Evolutionary conservation across 2,797 vertebrate genomes (phyloP).

Genomic region (Sternotherus odoratus): DNA sequence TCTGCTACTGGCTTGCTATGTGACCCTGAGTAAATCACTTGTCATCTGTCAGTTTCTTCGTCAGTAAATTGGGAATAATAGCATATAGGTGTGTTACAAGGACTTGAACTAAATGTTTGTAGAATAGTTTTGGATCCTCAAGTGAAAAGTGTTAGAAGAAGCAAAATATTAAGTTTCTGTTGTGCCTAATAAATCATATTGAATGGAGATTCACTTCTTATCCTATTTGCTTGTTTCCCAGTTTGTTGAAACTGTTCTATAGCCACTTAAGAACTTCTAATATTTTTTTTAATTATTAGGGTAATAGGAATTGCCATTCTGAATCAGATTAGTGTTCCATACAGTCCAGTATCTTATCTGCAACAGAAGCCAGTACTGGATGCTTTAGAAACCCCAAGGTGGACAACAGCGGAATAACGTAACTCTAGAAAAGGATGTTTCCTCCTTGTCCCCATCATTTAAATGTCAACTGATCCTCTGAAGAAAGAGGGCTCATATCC

Average conservation of each 20-base stretch:
- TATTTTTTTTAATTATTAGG: background rate
- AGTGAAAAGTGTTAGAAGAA: constrained; percentile 41
- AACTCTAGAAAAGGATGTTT: background rate
- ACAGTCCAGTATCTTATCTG: background rate
- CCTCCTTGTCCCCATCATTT: background rate
- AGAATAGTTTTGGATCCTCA: constrained; percentile 52
- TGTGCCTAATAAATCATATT: constrained; percentile 44
- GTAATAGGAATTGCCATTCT: background rate
- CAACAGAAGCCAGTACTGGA: background rate
- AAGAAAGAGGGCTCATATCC: background rate
- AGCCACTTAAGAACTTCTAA: constrained; percentile 7
- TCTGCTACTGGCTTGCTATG: rapidly evolving
- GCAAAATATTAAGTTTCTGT: constrained; percentile 62
- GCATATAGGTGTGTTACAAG: constrained; percentile 34
- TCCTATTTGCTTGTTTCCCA: constrained; percentile 35
- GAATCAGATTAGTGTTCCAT: rapidly evolving
- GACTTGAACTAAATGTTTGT: constrained; percentile 63
- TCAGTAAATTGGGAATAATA: constrained; percentile 62
- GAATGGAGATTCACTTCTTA: constrained; percentile 58
- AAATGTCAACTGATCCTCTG: rapidly evolving
- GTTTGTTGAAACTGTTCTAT: background rate
- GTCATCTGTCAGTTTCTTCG: background rate
- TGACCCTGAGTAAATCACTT: rapidly evolving
- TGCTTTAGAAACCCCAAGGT: background rate
- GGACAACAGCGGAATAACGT: rapidly evolving